phyloP scores from a whole-genome alignment of 2,797 vertebrate species.

The Fistularia commersonii region DNA sequence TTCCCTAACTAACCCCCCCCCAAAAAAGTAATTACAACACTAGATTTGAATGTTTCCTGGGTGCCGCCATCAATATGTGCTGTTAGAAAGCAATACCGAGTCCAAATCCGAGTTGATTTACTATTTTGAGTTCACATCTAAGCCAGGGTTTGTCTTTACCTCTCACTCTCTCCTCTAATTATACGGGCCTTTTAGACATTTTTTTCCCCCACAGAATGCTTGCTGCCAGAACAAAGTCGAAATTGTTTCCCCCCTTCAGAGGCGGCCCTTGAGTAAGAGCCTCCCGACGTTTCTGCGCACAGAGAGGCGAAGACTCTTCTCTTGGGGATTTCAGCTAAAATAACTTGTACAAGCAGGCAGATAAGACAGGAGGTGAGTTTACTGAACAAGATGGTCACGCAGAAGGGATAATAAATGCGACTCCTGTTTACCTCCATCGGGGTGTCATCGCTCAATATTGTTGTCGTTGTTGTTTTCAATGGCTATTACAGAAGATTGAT shows the following conservation, averaged over 20 bases:
- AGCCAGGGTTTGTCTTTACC: slow-evolving; percentile 49
- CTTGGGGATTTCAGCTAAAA: slow-evolving; percentile 71
- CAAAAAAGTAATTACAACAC: slow-evolving; percentile 6
- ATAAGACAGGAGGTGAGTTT: slow-evolving; percentile 25
- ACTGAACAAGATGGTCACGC: slow-evolving; percentile 14
- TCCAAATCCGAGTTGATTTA: slow-evolving; percentile 23
- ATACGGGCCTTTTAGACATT: slow-evolving; percentile 53
- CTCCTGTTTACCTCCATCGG: slow-evolving; percentile 77
- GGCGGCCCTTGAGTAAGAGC: slow-evolving; percentile 52
- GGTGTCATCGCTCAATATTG: slow-evolving; percentile 58
- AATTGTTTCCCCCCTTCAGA: slow-evolving; percentile 60
- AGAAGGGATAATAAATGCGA: slow-evolving; percentile 77
- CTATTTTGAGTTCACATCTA: slow-evolving; percentile 47
- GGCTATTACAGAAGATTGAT: too few relatives aligned
- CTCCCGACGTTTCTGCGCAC: slow-evolving; percentile 18
- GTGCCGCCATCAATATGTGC: neutral
- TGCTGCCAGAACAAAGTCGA: slow-evolving; percentile 64
- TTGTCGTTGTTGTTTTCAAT: too few relatives aligned
- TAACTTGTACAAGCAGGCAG: slow-evolving; percentile 68
- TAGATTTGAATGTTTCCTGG: slow-evolving; percentile 7
- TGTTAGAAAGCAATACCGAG: neutral
- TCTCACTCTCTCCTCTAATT: slow-evolving; percentile 63
- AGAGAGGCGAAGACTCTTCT: slow-evolving; percentile 56
- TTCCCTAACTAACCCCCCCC: slow-evolving; percentile 4
- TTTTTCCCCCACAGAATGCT: slow-evolving; percentile 62